A percentile compares a stretch with the other conserved stretches of the same genome.
phyloP scores from a whole-genome alignment of 2,797 vertebrate genomes.

The Xenops minutus region DNA sequence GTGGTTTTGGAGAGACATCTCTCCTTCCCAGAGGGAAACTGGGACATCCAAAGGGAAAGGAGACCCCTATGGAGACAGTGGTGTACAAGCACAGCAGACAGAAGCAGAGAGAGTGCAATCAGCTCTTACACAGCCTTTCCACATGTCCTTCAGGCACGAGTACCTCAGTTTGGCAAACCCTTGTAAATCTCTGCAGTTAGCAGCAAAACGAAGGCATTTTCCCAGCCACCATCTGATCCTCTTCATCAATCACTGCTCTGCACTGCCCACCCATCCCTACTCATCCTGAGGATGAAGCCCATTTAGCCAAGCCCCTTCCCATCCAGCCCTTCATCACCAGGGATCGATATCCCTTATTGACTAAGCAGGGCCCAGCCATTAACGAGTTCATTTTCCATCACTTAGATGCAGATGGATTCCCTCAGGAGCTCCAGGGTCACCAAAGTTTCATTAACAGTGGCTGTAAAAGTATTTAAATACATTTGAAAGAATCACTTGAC shows the following conservation, averaged over 20 bases:
- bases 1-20: not conserved
- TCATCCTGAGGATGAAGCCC: not conserved
- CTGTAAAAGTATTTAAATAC: slow-evolving; percentile 45
- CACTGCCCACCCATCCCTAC: not conserved
- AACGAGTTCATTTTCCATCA: slow-evolving; percentile 67
- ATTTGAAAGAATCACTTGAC: not conserved
- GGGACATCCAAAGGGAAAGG: not conserved
- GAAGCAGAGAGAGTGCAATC: not conserved
- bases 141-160: not conserved
- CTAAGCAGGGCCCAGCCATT: slow-evolving; percentile 30
- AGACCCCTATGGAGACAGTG: not conserved
- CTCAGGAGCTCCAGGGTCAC: slow-evolving; percentile 35
- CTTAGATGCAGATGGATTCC: slow-evolving; percentile 54
- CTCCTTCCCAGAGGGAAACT: not conserved
- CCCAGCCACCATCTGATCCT: not conserved
- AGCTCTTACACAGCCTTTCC: not conserved
- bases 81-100: not conserved
- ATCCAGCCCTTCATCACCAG: slow-evolving; percentile 37
- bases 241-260: not conserved
- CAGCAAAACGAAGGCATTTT: not conserved
- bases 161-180: not conserved
- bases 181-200: not conserved
- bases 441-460: slow-evolving; percentile 49
- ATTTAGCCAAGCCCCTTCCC: slow-evolving; percentile 35
- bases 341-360: slow-evolving; percentile 56